Conservation (phyloP, 2,113 vertebrate genomes). For the Heptranchias perlo region DNA sequence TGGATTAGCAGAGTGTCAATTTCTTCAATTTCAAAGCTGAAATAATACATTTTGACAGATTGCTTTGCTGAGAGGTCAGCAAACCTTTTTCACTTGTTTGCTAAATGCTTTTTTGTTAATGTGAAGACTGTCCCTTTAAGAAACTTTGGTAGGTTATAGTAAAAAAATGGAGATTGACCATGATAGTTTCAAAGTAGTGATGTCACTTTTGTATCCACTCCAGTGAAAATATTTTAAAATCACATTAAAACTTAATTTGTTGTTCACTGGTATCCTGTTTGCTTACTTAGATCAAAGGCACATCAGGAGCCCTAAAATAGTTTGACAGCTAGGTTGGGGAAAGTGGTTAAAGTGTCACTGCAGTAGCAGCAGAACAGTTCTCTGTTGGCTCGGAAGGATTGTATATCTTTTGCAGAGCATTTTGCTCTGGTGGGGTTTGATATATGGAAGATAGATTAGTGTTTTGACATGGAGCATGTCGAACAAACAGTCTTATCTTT, state of each 20-base stretch:
- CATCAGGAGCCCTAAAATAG: slow-evolving; percentile 15
- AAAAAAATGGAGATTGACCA: not conserved
- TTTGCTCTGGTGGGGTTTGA: slow-evolving; percentile 93
- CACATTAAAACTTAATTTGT: not conserved
- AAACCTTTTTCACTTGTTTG: not conserved
- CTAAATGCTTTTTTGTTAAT: not conserved
- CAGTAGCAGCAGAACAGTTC: slow-evolving; percentile 21
- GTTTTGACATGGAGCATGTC: slow-evolving; percentile 96
- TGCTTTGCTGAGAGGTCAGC: not conserved
- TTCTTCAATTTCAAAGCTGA: not conserved
- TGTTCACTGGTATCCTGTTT: slow-evolving; percentile 30
- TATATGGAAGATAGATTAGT: slow-evolving; percentile 92
- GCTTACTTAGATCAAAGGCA: slow-evolving; percentile 25
- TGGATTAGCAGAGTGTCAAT: not conserved
- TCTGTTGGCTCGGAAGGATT: slow-evolving; percentile 61
- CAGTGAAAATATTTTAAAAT: slow-evolving; percentile 24
- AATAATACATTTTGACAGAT: not conserved
- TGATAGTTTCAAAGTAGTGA: not conserved
- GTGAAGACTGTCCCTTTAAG: not conserved
- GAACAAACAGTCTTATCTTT: slow-evolving; percentile 81
- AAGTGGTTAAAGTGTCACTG: slow-evolving; percentile 30
- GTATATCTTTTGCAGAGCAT: slow-evolving; percentile 84
- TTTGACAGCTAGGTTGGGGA: slow-evolving; percentile 20
- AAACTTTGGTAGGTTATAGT: not conserved
- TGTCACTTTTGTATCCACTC: not conserved